A percentile compares a stretch with the other conserved stretches of the same genome.
Conservation (phyloP, 2,797 vertebrate genomes). For the Sebastes minor region DNA sequence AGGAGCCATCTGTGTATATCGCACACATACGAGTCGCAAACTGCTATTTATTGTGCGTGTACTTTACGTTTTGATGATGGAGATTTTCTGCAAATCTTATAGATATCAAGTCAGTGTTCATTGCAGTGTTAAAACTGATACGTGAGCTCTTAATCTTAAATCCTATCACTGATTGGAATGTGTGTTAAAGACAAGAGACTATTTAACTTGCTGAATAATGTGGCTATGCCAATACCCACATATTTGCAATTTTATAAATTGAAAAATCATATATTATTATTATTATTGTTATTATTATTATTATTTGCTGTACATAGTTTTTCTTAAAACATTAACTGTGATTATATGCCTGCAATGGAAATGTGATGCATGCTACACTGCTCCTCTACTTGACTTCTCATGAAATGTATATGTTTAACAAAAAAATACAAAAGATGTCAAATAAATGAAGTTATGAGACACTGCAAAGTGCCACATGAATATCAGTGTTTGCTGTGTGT, state of each 20-base stretch:
- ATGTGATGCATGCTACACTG: constrained; percentile 81
- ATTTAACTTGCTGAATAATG: constrained; percentile 58
- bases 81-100: constrained; percentile 47
- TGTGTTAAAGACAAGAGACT: constrained; percentile 48
- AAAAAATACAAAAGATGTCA: constrained; percentile 62
- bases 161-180: constrained; percentile 53
- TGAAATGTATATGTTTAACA: constrained; percentile 79
- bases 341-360: constrained; percentile 80
- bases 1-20: constrained; percentile 71
- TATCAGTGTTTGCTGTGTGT: constrained; percentile 42
- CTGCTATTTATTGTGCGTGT: constrained; percentile 70
- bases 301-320: constrained; percentile 73
- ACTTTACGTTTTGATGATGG: constrained; percentile 60
- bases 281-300: constrained; percentile 42
- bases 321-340: constrained; percentile 75
- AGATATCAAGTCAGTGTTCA: constrained; percentile 73
- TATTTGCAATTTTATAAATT: constrained; percentile 75
- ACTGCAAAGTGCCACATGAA: constrained; percentile 51
- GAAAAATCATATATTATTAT: constrained; percentile 43
- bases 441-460: constrained; percentile 68
- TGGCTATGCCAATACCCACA: constrained; percentile 63
- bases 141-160: constrained; percentile 58
- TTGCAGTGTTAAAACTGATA: constrained; percentile 70
- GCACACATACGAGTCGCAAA: constrained; percentile 68
- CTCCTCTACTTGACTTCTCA: constrained; percentile 76